phyloP scores from a whole-genome alignment of 1,140 invertebrate genomes.

The Ruditapes philippinarum region DNA sequence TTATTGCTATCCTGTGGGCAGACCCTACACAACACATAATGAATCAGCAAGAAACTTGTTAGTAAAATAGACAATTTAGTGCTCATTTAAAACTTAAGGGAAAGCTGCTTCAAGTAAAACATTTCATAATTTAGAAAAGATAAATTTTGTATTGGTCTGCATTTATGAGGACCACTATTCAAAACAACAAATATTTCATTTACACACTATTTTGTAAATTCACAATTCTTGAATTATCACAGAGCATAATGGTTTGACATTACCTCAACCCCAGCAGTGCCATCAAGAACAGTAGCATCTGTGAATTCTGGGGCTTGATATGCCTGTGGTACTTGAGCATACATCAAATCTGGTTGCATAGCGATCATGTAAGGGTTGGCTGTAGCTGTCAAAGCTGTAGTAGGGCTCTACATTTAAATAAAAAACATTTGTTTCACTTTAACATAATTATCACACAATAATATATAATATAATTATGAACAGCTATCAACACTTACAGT shows the following conservation, averaged over 20 bases:
- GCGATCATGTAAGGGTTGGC: slow-evolving; percentile 77
- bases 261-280: slow-evolving; percentile 82
- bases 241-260: slow-evolving; percentile 70
- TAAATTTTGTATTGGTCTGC: slow-evolving; percentile 13
- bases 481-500: no score
- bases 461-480: no score
- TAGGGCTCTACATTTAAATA: slow-evolving; percentile 47
- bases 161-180: not conserved
- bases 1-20: no score
- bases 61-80: no score
- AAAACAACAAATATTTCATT: not conserved
- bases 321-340: slow-evolving; percentile 80
- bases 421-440: not conserved
- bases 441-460: no score
- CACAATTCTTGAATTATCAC: slow-evolving; percentile 31
- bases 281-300: slow-evolving; percentile 79
- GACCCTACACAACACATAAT: no score
- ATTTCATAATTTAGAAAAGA: no score
- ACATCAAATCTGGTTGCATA: slow-evolving; percentile 82
- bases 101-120: no score
- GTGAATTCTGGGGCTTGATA: slow-evolving; percentile 78
- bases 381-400: slow-evolving; percentile 58
- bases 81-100: no score
- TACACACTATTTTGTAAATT: not conserved
- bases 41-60: no score